Percentiles rank a stretch among this genome's conserved stretches.
Evolutionary conservation across 2,113 vertebrate genomes (phyloP).

Genomic region (Montifringilla adamsi): DNA sequence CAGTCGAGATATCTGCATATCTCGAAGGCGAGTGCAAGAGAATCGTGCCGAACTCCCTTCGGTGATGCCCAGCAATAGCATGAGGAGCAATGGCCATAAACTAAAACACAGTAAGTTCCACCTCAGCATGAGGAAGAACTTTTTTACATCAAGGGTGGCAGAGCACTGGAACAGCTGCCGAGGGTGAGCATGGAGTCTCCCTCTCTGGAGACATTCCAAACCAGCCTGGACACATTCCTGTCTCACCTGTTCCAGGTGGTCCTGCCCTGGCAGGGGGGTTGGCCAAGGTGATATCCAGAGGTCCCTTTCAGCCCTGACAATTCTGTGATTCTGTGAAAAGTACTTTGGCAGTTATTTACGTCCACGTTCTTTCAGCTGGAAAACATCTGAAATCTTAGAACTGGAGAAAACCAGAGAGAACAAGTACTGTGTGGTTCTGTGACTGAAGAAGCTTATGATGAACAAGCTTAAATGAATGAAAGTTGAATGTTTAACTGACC

Average conservation of each 20-base stretch:
- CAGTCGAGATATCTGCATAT: no score
- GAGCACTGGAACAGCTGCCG: background rate
- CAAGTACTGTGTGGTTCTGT: background rate
- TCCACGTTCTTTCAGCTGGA: fast-evolving
- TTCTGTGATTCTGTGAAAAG: background rate
- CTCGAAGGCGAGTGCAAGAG: background rate
- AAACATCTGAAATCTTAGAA: background rate
- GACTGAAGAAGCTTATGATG: background rate
- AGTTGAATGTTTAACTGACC: background rate
- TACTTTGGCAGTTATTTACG: fast-evolving
- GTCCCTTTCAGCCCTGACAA: background rate
- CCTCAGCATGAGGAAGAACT: background rate
- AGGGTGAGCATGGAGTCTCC: fast-evolving
- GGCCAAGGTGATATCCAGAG: background rate
- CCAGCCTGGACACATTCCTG: background rate
- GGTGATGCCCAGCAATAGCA: no score
- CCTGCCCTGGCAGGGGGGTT: background rate
- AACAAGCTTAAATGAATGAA: background rate
- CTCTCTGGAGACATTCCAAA: background rate
- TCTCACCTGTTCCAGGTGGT: background rate
- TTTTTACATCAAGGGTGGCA: background rate
- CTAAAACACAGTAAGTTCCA: background rate
- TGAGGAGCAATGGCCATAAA: background rate
- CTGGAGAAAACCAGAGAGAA: background rate
- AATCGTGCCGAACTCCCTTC: no score